Evolutionary conservation across 2,888 invertebrate species (phyloP).

Genomic region (Xestia rhomboidea): DNA sequence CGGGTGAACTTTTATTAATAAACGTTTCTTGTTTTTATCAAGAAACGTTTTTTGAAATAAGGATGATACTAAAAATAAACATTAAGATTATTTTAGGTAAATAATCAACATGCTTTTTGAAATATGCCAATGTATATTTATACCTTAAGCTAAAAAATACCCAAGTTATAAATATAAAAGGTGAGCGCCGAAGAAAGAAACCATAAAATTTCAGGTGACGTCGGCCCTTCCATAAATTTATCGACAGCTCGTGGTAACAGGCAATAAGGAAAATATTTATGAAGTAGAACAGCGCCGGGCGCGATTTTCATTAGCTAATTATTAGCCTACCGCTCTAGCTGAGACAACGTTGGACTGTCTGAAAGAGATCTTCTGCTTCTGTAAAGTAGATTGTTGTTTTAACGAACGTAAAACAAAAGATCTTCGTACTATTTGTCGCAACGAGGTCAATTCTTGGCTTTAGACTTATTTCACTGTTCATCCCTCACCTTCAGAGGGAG

Average conservation of each 20-base stretch:
- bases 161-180: slow-evolving; percentile 81
- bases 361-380: slow-evolving; percentile 19
- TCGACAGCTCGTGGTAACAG: slow-evolving; percentile 89
- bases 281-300: slow-evolving; percentile 82
- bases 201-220: slow-evolving; percentile 89
- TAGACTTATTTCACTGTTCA: slow-evolving; percentile 71
- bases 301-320: slow-evolving; percentile 89
- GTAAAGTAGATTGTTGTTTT: slow-evolving; percentile 18
- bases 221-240: slow-evolving; percentile 89
- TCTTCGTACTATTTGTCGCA: background rate
- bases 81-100: background rate
- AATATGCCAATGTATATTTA: slow-evolving; percentile 28
- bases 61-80: background rate
- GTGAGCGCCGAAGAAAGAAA: slow-evolving; percentile 83
- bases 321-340: slow-evolving; percentile 70
- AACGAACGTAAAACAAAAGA: background rate
- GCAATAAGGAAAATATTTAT: slow-evolving; percentile 90
- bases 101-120: background rate
- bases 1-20: background rate
- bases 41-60: background rate
- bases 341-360: slow-evolving; percentile 44
- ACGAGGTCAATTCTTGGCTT: slow-evolving; percentile 54
- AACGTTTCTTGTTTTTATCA: background rate
- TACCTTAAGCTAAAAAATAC: slow-evolving; percentile 58
- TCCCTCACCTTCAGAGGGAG: slow-evolving; percentile 76